A percentile compares a stretch with the other conserved stretches of the same genome.
Evolutionary conservation across 2,888 invertebrate genomes (phyloP).

Genomic region (Orthosia cruda): DNA sequence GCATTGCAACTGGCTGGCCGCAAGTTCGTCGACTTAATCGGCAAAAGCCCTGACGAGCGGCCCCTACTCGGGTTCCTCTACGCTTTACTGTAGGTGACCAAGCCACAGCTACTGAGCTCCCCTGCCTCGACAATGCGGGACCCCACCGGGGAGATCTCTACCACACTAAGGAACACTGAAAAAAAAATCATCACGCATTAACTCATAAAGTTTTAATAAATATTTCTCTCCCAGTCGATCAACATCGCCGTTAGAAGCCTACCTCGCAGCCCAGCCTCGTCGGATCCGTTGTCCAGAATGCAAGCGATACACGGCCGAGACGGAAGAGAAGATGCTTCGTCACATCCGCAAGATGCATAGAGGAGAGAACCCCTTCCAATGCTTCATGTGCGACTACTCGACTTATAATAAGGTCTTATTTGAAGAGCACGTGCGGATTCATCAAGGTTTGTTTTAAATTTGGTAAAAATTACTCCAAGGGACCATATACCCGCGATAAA

Average conservation of each 20-base stretch:
- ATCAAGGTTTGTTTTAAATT: slow-evolving; percentile 75
- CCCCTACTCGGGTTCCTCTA: too few species aligned
- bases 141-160: too few species aligned
- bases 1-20: too few species aligned
- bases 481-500: too few species aligned
- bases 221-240: slow-evolving; percentile 3
- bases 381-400: slow-evolving; percentile 85
- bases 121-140: too few species aligned
- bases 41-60: too few species aligned
- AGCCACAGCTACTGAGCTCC: too few species aligned
- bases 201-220: background rate
- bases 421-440: slow-evolving; percentile 83
- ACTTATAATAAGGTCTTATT: slow-evolving; percentile 84
- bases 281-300: slow-evolving; percentile 72
- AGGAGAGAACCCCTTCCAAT: slow-evolving; percentile 84
- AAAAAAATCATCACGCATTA: too few species aligned
- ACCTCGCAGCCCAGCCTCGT: slow-evolving; percentile 30
- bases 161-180: too few species aligned
- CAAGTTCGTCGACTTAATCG: too few species aligned
- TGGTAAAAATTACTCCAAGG: too few species aligned
- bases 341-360: slow-evolving; percentile 81
- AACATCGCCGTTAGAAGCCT: slow-evolving; percentile 15
- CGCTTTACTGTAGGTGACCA: too few species aligned
- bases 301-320: slow-evolving; percentile 73
- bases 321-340: slow-evolving; percentile 77